Percentiles rank a stretch among this genome's conserved stretches.
Evolutionary conservation across 2,888 invertebrate genomes (phyloP).

Genomic region (Conchocele bisecta): DNA sequence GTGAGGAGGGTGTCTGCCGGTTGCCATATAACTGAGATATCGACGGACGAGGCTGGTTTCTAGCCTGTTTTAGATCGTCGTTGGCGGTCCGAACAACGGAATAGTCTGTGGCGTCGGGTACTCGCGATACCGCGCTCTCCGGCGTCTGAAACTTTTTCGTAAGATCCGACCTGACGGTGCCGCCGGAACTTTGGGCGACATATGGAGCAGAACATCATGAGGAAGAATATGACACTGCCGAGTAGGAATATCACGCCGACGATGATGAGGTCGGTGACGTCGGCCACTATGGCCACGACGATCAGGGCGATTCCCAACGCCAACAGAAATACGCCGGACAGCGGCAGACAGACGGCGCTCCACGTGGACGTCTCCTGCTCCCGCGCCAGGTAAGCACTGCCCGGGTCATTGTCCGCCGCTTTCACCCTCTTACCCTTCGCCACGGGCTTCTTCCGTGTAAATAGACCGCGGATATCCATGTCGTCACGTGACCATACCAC

Average conservation of each 20-base stretch:
- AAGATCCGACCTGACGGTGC: too few species aligned
- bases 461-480: too few species aligned
- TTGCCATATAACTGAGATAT: background rate
- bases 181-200: slow-evolving; percentile 31
- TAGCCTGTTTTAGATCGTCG: background rate
- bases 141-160: too few species aligned
- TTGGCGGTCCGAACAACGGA: background rate
- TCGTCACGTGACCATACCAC: too few species aligned
- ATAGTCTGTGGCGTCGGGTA: background rate
- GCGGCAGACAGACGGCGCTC: slow-evolving; percentile 34
- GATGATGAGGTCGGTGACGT: slow-evolving; percentile 32
- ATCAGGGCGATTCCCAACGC: slow-evolving; percentile 14
- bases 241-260: slow-evolving; percentile 26
- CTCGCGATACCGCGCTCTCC: too few species aligned
- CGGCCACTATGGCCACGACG: slow-evolving; percentile 1
- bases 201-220: slow-evolving; percentile 18
- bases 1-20: background rate
- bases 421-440: too few species aligned
- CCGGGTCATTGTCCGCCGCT: too few species aligned
- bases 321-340: slow-evolving; percentile 11
- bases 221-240: slow-evolving; percentile 35
- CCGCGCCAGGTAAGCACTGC: too few species aligned
- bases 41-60: background rate
- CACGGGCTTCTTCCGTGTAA: too few species aligned
- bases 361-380: slow-evolving; percentile 5